A percentile compares a stretch with the other conserved stretches of the same genome.
Conservation (phyloP, 2,113 vertebrate genomes). For the Trichechus manatus region DNA sequence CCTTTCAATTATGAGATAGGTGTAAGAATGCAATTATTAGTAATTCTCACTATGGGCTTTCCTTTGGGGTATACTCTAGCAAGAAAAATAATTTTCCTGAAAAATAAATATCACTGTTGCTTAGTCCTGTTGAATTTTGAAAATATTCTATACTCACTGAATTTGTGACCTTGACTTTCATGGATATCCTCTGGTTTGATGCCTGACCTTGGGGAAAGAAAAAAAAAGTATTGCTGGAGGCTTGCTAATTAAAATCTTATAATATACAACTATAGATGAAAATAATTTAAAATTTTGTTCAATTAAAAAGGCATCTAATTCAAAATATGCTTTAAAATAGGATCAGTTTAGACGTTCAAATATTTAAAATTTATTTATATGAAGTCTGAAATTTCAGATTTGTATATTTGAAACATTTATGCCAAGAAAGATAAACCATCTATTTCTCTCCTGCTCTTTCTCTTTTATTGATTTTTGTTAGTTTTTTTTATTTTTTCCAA, state of each 20-base stretch:
- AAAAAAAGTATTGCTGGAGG: slow-evolving; percentile 68
- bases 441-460: not conserved
- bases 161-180: slow-evolving; percentile 82
- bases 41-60: slow-evolving; percentile 36
- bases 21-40: slow-evolving; percentile 60
- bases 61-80: slow-evolving; percentile 28
- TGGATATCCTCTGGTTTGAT: slow-evolving; percentile 81
- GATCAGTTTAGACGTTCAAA: not conserved
- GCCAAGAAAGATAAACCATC: not conserved
- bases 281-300: slow-evolving; percentile 84
- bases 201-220: not conserved
- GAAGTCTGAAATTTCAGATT: slow-evolving; percentile 64
- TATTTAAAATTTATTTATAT: slow-evolving; percentile 58
- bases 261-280: slow-evolving; percentile 80
- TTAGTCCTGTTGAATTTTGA: slow-evolving; percentile 68
- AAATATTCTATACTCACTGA: slow-evolving; percentile 66
- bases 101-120: slow-evolving; percentile 58
- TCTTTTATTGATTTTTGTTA: no score
- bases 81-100: slow-evolving; percentile 49
- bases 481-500: no score
- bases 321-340: slow-evolving; percentile 67
- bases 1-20: slow-evolving; percentile 59
- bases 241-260: slow-evolving; percentile 86
- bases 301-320: slow-evolving; percentile 84
- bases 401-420: slow-evolving; percentile 52